Evolutionary conservation across 2,113 vertebrate species (phyloP), one percentile per base, ranked within the genome.

Genomic region (Engystomops pustulosus): DNA sequence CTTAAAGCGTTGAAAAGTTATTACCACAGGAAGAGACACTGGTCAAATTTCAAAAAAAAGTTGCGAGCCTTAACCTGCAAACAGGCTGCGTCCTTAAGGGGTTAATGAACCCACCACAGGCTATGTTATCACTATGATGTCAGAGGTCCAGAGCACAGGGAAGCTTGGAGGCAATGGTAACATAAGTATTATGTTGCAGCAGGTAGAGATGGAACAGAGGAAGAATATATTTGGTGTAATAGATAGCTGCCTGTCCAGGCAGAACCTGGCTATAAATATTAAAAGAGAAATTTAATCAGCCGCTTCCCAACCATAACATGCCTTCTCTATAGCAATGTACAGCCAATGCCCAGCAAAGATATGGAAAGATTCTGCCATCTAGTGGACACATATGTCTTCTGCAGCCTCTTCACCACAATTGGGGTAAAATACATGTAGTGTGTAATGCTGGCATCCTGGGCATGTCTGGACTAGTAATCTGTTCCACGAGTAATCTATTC

Each of bases 341-440:
- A n/a, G n/a, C n/a, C n/a, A 38, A 23, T 67, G 2, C n/a, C n/a
- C 9, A 69, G 27, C 27, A 14, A 41, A 18, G 45, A 23, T 14
- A 38, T 77, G 49, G 20, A 4, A n/a, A 6, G 5, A 55, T 8
- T 58, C 74, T 77, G 74, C 74, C 74, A 77, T 58, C 74, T 77
- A 36, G 74, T 79, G 76, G 38, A 25, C 27, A 41, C 14, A 55
- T 25, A 20, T 18, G 0, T 5, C 18, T 41, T 41, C 20, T 27
- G 55, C 55, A 14, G 10, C 49, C 49, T 53, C n/a, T 6, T 7
- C 18, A 53, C 18, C 5, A 53, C 3, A 9, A 23, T 2, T 55
- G n/a, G 53, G n/a, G 3, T 9, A 23, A 55, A 8, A 53, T 18
- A 51, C 5, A 53, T 3, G n/a, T n/a, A n/a, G n/a, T n/a, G n/a